Evolutionary conservation across 2,113 vertebrate species (phyloP).

Genomic region (Pedionomus torquatus): DNA sequence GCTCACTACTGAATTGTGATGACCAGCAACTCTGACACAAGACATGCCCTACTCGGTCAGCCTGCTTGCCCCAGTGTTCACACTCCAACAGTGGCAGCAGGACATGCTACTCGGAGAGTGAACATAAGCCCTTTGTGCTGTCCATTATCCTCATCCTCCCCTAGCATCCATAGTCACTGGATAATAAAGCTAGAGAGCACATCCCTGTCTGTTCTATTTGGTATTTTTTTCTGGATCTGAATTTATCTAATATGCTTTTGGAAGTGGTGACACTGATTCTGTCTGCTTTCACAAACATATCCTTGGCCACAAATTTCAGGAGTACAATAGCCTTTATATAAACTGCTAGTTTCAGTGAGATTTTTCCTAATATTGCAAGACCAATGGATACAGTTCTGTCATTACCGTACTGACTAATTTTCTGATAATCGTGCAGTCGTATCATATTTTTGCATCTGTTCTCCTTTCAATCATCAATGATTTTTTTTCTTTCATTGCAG

Average conservation of each 20-base stretch:
- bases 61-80: neutral
- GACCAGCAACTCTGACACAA: neutral
- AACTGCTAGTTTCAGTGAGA: neutral
- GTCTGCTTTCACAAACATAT: neutral
- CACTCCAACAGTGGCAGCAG: neutral
- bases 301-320: neutral
- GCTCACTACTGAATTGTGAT: neutral
- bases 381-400: neutral
- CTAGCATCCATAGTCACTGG: neutral
- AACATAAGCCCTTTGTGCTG: neutral
- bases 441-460: neutral
- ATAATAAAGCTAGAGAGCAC: neutral
- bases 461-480: neutral
- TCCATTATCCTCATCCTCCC: neutral
- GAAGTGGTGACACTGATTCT: neutral
- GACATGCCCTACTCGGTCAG: neutral
- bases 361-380: neutral
- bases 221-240: neutral
- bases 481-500: slow-evolving; percentile 65
- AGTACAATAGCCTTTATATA: neutral
- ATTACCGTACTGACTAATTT: neutral
- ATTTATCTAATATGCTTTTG: neutral
- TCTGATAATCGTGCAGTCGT: neutral
- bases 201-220: neutral
- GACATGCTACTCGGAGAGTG: neutral